Evolutionary conservation across 1,140 invertebrate genomes (phyloP).

Genomic region (Tetraneura akinire): DNA sequence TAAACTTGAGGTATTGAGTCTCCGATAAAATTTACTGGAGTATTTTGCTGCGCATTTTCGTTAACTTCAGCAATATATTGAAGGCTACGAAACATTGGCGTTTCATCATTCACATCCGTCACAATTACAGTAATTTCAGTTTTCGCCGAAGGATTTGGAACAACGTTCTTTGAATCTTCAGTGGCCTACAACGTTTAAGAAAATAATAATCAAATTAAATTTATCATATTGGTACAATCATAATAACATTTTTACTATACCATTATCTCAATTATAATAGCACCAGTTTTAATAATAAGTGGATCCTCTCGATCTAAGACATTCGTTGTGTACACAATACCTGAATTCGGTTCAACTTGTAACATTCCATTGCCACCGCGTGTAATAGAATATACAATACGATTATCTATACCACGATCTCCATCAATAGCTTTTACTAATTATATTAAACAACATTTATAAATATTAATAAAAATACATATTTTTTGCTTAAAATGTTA

Average conservation of each 20-base stretch:
- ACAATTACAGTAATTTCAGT: slow-evolving; percentile 92
- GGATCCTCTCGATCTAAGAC: slow-evolving; percentile 80
- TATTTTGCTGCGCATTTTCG: slow-evolving; percentile 88
- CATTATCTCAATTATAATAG: slow-evolving; percentile 82
- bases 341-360: slow-evolving; percentile 78
- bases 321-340: slow-evolving; percentile 75
- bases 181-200: slow-evolving; percentile 64
- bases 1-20: slow-evolving; percentile 82
- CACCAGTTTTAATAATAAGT: slow-evolving; percentile 75
- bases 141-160: slow-evolving; percentile 72
- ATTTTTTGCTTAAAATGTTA: background rate
- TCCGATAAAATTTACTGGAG: slow-evolving; percentile 83
- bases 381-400: slow-evolving; percentile 79
- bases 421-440: slow-evolving; percentile 87
- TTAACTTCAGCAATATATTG: slow-evolving; percentile 85
- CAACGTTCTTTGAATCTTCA: slow-evolving; percentile 66
- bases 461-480: slow-evolving; percentile 33
- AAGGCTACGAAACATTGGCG: slow-evolving; percentile 76
- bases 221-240: background rate
- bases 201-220: background rate
- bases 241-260: slow-evolving; percentile 60
- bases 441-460: slow-evolving; percentile 7
- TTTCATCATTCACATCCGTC: slow-evolving; percentile 94
- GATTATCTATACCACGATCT: slow-evolving; percentile 87
- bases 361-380: slow-evolving; percentile 70